Percentiles rank a stretch among this genome's conserved stretches.
phyloP scores from a whole-genome alignment of 2,113 vertebrate genomes.

The Trichomycterus rosablanca region DNA sequence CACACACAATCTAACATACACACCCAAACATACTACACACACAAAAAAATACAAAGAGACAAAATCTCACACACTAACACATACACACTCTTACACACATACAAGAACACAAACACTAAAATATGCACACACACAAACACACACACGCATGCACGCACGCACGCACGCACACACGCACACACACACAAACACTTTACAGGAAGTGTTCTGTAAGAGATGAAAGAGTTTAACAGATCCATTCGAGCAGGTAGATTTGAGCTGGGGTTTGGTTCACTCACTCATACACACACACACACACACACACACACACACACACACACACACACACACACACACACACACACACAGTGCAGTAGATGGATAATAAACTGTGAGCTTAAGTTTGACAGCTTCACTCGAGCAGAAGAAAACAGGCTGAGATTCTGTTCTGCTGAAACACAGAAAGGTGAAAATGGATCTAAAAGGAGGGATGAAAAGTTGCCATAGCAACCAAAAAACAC shows the following conservation, averaged over 20 bases:
- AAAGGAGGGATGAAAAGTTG: neutral
- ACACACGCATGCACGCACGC: neutral
- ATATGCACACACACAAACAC: no score
- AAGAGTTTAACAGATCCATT: conserved; percentile 9
- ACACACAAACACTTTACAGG: neutral
- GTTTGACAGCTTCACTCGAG: conserved; percentile 20
- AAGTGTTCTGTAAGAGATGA: neutral
- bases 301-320: neutral
- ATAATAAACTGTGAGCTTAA: conserved; percentile 3
- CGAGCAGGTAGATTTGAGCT: neutral
- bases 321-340: conserved; percentile 18
- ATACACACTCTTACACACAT: no score
- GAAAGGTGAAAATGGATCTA: conserved; percentile 20
- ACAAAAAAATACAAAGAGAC: neutral
- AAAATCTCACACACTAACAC: no score
- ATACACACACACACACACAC: no score
- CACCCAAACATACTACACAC: neutral
- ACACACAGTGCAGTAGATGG: neutral
- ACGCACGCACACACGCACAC: neutral
- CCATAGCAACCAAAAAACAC: conserved; percentile 16
- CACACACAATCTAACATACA: neutral
- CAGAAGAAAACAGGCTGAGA: neutral
- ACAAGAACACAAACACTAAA: no score
- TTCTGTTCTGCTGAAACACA: conserved; percentile 2
- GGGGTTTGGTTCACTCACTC: neutral